Percentiles rank a stretch among this genome's conserved stretches.
Conservation (phyloP, 2,888 invertebrate species). For the Drosophila longiperda region DNA sequence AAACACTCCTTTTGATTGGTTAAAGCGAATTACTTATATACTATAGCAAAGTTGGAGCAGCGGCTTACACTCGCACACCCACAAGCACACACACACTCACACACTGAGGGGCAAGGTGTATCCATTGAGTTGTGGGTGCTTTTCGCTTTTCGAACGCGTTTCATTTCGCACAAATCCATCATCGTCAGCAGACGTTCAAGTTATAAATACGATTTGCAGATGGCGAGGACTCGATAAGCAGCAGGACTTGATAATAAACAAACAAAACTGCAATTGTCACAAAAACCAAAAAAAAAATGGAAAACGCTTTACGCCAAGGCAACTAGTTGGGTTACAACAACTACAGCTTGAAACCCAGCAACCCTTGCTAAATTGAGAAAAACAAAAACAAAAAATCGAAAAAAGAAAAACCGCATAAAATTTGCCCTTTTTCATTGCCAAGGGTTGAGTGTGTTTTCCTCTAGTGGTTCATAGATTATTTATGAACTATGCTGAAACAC, state of each 20-base stretch:
- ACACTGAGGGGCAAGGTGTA: background rate
- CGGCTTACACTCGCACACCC: background rate
- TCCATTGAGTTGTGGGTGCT: slow-evolving; percentile 33
- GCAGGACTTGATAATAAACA: slow-evolving; percentile 14
- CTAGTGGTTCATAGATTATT: slow-evolving; percentile 47
- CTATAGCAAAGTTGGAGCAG: slow-evolving; percentile 1
- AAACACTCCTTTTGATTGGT: slow-evolving; percentile 38
- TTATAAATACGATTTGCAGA: slow-evolving; percentile 22
- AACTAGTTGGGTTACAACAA: slow-evolving; percentile 2
- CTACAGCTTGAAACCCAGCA: slow-evolving; percentile 12
- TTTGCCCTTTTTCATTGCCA: slow-evolving; percentile 8
- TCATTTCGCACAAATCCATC: slow-evolving; percentile 69
- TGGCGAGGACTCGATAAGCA: slow-evolving; percentile 41
- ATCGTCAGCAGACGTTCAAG: slow-evolving; percentile 68
- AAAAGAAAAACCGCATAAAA: slow-evolving; percentile 25
- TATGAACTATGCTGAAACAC: slow-evolving; percentile 39
- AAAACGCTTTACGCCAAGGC: background rate
- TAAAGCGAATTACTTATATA: slow-evolving; percentile 30
- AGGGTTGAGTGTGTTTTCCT: slow-evolving; percentile 26
- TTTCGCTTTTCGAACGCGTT: slow-evolving; percentile 24
- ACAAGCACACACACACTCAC: background rate
- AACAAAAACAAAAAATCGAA: background rate
- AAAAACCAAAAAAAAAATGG: background rate
- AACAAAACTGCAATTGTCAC: slow-evolving; percentile 5
- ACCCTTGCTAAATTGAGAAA: slow-evolving; percentile 25